A percentile compares a stretch with the other conserved stretches of the same genome.
Conservation (phyloP, 1,140 invertebrate species). For the Lasioglossum albipes region DNA sequence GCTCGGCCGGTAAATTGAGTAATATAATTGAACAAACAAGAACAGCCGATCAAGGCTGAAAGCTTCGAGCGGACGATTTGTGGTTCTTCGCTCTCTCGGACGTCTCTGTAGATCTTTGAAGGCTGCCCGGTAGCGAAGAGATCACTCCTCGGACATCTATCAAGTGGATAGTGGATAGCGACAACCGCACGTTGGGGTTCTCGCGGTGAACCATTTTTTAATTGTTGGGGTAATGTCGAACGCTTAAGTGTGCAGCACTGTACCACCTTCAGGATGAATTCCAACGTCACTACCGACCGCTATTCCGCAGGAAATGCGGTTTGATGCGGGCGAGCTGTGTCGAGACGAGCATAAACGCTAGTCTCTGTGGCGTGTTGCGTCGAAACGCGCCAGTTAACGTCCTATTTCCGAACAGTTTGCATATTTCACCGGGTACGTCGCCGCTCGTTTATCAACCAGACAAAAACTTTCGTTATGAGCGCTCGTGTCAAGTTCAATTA, state of each 20-base stretch:
- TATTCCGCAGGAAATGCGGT: neutral
- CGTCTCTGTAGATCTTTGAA: too few relatives aligned
- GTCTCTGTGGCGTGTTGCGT: neutral
- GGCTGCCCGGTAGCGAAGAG: too few relatives aligned
- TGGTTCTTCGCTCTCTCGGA: neutral
- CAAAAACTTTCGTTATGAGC: neutral
- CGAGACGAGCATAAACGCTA: neutral
- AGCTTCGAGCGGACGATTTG: neutral
- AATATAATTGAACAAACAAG: constrained; percentile 3
- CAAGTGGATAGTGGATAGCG: too few relatives aligned
- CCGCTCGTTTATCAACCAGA: neutral
- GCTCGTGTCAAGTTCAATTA: neutral
- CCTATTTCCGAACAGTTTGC: neutral
- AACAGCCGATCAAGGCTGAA: neutral
- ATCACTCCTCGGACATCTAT: too few relatives aligned
- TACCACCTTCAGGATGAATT: neutral
- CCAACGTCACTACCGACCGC: neutral
- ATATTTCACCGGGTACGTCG: constrained; percentile 11
- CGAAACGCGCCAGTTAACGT: constrained; percentile 10
- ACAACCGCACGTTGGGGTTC: too few relatives aligned
- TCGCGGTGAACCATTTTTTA: too few relatives aligned
- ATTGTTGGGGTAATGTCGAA: too few relatives aligned
- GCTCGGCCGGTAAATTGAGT: neutral
- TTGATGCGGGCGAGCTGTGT: neutral
- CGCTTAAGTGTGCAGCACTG: too few relatives aligned